These are phyloP conservation scores for Musca vetustissima DNA, from an alignment of 1,140 invertebrate species.

Conservation along the genomic window DNA sequence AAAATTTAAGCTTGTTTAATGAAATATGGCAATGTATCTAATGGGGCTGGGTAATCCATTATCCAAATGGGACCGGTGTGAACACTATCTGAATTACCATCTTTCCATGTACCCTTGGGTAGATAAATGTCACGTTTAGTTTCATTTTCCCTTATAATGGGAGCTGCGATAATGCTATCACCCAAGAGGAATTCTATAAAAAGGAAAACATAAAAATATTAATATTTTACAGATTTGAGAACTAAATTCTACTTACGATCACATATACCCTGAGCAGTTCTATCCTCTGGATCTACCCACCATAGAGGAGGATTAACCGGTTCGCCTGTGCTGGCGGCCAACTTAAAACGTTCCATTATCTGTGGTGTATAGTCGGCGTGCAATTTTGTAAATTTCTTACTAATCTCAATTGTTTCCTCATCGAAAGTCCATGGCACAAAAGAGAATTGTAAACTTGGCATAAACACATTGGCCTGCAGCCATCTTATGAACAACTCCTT, in stretches of 20 bases:
- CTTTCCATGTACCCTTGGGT: conserved; percentile 71
- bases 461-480: conserved; percentile 83
- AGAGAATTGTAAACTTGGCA: conserved; percentile 88
- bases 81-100: conserved; percentile 56
- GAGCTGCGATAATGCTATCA: conserved; percentile 82
- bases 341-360: conserved; percentile 65
- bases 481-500: conserved; percentile 88
- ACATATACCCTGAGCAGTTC: conserved; percentile 65
- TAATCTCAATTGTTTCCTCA: conserved; percentile 67
- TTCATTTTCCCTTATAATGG: conserved; percentile 71
- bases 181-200: conserved; percentile 80
- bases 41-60: conserved; percentile 65
- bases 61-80: conserved; percentile 68
- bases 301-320: conserved; percentile 88
- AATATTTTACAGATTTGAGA: not conserved
- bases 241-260: conserved; percentile 60
- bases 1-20: conserved; percentile 33
- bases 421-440: conserved; percentile 86
- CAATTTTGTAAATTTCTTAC: conserved; percentile 66
- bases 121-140: conserved; percentile 73
- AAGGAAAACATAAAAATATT: no score
- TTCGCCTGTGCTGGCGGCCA: conserved; percentile 64
- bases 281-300: conserved; percentile 79
- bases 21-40: conserved; percentile 70
- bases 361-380: conserved; percentile 68